Evolutionary conservation across 1,140 invertebrate species (phyloP).

Genomic region (Ylistrum balloti): DNA sequence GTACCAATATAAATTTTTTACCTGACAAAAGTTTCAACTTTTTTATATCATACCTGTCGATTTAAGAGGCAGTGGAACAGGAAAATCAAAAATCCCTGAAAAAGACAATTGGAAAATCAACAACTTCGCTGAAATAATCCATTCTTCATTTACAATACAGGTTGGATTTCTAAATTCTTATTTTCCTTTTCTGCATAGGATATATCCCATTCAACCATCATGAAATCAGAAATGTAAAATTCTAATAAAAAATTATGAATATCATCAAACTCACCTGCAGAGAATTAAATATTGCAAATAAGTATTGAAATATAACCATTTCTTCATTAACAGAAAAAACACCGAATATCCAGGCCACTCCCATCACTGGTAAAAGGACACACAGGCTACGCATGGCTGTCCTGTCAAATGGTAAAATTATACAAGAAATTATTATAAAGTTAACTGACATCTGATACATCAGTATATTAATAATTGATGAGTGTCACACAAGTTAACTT

Average conservation of each 20-base stretch:
- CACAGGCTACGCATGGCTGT: slow-evolving; percentile 64
- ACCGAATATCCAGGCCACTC: slow-evolving; percentile 75
- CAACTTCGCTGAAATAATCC: background rate
- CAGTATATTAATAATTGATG: too few species aligned
- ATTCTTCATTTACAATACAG: slow-evolving; percentile 29
- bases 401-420: slow-evolving; percentile 55
- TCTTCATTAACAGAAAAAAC: slow-evolving; percentile 75
- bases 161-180: too few species aligned
- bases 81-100: slow-evolving; percentile 75
- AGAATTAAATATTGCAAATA: slow-evolving; percentile 75
- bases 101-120: slow-evolving; percentile 23
- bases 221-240: too few species aligned
- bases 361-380: slow-evolving; percentile 73
- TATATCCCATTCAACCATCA: too few species aligned
- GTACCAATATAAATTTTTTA: too few species aligned
- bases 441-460: too few species aligned
- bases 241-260: too few species aligned
- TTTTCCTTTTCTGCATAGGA: too few species aligned
- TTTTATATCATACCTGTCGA: slow-evolving; percentile 62
- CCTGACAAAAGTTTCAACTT: background rate
- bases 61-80: slow-evolving; percentile 69
- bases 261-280: slow-evolving; percentile 70
- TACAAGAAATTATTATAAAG: too few species aligned
- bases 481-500: too few species aligned
- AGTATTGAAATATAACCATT: slow-evolving; percentile 73